These are phyloP conservation scores for Cololabis saira DNA, from an alignment of 2,113 vertebrate species.

Conservation along the genomic window DNA sequence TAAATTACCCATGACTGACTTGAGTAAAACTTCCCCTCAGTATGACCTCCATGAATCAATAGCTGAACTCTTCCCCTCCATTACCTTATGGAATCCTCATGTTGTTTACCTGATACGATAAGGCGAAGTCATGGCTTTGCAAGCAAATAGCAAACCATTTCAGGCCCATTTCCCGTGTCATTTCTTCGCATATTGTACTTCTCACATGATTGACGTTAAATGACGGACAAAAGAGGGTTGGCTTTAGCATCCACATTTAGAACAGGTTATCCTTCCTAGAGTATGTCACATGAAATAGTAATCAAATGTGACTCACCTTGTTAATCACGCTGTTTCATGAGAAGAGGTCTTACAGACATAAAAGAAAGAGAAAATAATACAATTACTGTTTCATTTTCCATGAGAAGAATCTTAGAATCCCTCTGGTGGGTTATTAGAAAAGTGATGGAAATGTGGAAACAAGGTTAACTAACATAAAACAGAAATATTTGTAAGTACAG, in stretches of 20 bases:
- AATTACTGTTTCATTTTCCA: background rate
- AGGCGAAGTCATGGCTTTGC: background rate
- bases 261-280: background rate
- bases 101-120: constrained; percentile 28
- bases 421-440: no score
- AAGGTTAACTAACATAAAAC: constrained; percentile 15
- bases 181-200: background rate
- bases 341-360: no score
- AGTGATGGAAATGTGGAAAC: background rate
- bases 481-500: background rate
- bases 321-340: no score
- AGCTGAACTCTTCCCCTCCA: background rate
- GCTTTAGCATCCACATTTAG: background rate
- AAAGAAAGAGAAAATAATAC: no score
- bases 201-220: background rate
- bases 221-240: background rate
- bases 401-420: background rate
- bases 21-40: no score
- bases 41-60: constrained; percentile 16
- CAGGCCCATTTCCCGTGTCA: background rate
- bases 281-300: no score
- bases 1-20: background rate
- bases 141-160: background rate
- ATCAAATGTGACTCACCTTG: no score
- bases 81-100: constrained; percentile 12